Percentiles rank a stretch among this genome's conserved stretches.
These are phyloP conservation scores for Ophraella communa DNA, from an alignment of 2,888 invertebrate species.

Conservation along the genomic window DNA sequence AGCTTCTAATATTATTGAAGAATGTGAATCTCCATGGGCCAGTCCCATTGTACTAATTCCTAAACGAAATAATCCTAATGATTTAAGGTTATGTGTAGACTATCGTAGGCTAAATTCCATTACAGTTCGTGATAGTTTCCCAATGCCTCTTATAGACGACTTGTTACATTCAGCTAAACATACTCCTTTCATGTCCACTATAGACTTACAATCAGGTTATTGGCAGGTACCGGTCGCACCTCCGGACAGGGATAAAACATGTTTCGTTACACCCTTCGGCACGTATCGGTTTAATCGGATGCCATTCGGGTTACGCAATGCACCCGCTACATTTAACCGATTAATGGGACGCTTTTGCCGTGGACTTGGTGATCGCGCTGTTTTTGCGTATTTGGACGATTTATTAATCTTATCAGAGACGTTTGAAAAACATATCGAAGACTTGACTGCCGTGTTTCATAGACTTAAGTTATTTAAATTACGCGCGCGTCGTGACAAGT, in stretches of 20 bases:
- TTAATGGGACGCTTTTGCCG: too few relatives aligned
- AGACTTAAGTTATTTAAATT: constrained; percentile 10
- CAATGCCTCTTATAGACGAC: neutral
- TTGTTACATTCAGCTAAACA: neutral
- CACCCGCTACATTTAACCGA: neutral
- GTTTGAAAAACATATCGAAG: constrained; percentile 40
- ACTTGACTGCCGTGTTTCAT: constrained; percentile 32
- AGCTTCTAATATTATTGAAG: neutral
- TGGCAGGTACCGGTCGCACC: constrained; percentile 18
- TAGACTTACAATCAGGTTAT: constrained; percentile 2
- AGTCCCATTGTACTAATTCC: too few relatives aligned
- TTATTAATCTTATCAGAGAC: constrained; percentile 21
- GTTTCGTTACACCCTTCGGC: too few relatives aligned
- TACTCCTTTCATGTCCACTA: neutral
- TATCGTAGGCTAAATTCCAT: neutral
- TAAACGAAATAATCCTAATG: neutral
- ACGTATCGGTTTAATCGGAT: constrained; percentile 28
- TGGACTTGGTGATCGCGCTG: too few relatives aligned
- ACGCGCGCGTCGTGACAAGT: constrained; percentile 19
- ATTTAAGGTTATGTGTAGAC: neutral
- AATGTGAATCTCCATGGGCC: too few relatives aligned
- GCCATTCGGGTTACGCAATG: constrained; percentile 34
- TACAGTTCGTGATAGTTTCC: neutral
- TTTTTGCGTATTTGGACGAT: too few relatives aligned
- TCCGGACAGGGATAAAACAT: constrained; percentile 2